Evolutionary conservation across 2,888 invertebrate species (phyloP).

Genomic region (Podabrus alpinus): DNA sequence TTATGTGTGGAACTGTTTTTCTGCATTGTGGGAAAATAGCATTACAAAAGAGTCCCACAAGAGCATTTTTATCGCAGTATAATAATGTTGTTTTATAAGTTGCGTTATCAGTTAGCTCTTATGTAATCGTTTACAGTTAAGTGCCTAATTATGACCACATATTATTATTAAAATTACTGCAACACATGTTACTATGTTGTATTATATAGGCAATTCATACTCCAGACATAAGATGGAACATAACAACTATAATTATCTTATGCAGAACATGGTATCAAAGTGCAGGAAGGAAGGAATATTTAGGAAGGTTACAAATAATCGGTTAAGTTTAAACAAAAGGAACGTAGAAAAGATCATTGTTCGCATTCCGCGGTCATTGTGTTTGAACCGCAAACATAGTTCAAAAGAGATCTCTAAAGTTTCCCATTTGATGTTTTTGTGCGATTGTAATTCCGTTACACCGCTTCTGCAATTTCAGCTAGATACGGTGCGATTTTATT

Average conservation of each 20-base stretch:
- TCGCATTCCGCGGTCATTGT: constrained; percentile 25
- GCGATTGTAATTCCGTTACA: neutral
- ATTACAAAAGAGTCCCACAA: neutral
- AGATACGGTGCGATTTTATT: neutral
- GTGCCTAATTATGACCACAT: neutral
- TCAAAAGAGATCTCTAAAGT: neutral
- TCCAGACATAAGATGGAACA: neutral
- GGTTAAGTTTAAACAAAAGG: constrained; percentile 14
- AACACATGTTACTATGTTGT: neutral
- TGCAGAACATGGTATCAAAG: neutral
- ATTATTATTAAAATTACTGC: neutral
- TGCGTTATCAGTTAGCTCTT: neutral
- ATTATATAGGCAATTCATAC: neutral
- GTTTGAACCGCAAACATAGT: constrained; percentile 7
- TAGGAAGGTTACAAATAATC: constrained; percentile 8
- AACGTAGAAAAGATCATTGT: constrained; percentile 20
- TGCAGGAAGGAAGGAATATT: constrained; percentile 12
- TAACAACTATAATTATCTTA: neutral
- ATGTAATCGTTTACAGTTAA: neutral
- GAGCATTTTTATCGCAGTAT: neutral
- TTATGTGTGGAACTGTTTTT: neutral
- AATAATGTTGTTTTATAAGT: neutral
- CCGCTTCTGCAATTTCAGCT: neutral
- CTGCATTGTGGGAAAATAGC: neutral
- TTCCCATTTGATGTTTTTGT: constrained; percentile 5